Evolutionary conservation across 2,797 vertebrate genomes (phyloP).

Genomic region (Hemibagrus guttatus): DNA sequence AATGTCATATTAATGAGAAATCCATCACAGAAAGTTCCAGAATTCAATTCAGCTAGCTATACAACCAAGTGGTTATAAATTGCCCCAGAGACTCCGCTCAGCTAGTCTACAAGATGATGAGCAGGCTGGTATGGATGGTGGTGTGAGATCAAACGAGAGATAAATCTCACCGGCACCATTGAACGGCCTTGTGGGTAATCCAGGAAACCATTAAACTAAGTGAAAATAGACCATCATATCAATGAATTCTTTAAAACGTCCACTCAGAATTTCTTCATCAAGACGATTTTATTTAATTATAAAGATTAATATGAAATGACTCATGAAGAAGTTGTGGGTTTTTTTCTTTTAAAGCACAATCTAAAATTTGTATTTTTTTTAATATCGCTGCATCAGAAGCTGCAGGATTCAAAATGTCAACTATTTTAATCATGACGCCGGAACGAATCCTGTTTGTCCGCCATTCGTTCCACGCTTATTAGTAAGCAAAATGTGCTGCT

Average conservation of each 20-base stretch:
- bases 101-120: neutral
- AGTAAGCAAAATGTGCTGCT: neutral
- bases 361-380: neutral
- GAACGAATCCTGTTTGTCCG: neutral
- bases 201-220: neutral
- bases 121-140: neutral
- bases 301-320: neutral
- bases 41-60: neutral
- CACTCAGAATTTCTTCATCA: neutral
- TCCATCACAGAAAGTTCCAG: neutral
- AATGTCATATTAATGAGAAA: neutral
- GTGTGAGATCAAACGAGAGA: neutral
- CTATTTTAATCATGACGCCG: neutral
- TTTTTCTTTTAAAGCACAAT: neutral
- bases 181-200: neutral
- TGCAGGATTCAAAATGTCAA: neutral
- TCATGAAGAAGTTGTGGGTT: neutral
- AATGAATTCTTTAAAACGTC: neutral
- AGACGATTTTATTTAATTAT: neutral
- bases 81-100: neutral
- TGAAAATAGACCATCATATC: neutral
- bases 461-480: slow-evolving; percentile 2
- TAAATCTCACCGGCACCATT: neutral
- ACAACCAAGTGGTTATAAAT: neutral
- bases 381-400: neutral